Evolutionary conservation across 2,888 invertebrate species (phyloP), one percentile per base, ranked within the genome.

Genomic region (Notocelia uddmanniana): DNA sequence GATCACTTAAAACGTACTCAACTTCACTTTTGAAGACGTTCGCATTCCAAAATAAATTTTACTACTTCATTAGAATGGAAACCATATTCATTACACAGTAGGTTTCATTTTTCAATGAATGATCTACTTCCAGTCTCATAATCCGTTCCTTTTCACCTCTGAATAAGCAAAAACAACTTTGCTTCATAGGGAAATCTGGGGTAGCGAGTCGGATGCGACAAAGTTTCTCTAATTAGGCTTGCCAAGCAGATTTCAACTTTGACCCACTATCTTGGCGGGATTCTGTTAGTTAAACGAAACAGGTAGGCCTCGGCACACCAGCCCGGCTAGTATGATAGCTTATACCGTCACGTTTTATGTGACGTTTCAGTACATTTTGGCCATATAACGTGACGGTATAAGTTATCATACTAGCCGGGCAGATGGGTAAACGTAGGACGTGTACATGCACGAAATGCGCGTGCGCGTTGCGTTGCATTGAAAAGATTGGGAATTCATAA

Each of bases 141-240:
- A 48, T 52, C 59, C 54, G 34, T 67, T 60, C 59, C 59, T 66
- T 59, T 67, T 59, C 71, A 67, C 62, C 31, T 62, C 62, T 37
- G 70, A 70, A 66, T 71, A 71, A 71, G 71, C 71, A 59, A 67
- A 71, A 67, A 71, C 71, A 71, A 71, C 59, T 71, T 71, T 60
- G 59, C 66, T 67, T 67, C 71, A 62, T 69, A 69, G 54, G 59
- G 34, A 67, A 71, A 60, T 67, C 71, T 71, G 59, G 66, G 71
- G 59, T 71, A 71, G 54, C 66, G 66, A 66, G 66, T 66, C 31
- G 71, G 66, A 60, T 71, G 71, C 66, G 66, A 60, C 71, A 60
- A 66, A 71, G 71, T 71, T 60, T 31, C 45, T 66, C 71, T 71
- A 71, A 71, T 71, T 71, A 71, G 59, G 71, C 66, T 71, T 71